Percentiles rank a stretch among this genome's conserved stretches.
These are phyloP conservation scores for Scomber japonicus DNA, from an alignment of 2,113 vertebrate species.

Conservation along the genomic window DNA sequence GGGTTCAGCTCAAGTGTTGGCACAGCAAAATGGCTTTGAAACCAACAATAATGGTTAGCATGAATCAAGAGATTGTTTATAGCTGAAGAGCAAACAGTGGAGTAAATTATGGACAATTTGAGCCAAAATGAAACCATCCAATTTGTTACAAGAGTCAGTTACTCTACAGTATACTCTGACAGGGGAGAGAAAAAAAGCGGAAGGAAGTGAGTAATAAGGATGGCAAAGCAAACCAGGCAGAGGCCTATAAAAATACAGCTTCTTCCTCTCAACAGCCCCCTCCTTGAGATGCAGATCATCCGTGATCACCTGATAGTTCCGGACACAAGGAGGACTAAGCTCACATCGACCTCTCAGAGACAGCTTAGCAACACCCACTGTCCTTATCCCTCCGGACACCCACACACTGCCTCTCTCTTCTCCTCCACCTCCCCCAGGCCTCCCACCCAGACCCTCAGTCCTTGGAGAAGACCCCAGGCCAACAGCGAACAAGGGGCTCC, in stretches of 20 bases:
- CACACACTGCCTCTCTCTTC: constrained; percentile 64
- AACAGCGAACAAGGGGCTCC: constrained; percentile 76
- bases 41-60: neutral
- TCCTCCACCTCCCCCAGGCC: constrained; percentile 70
- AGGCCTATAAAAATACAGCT: constrained; percentile 60
- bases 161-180: neutral
- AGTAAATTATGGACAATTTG: neutral
- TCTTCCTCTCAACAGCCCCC: constrained; percentile 62
- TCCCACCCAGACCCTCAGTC: constrained; percentile 75
- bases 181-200: constrained; percentile 13
- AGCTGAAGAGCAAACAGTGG: neutral
- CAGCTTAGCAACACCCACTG: constrained; percentile 80
- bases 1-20: too few relatives aligned
- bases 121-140: neutral
- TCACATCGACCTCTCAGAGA: constrained; percentile 75
- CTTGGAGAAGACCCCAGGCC: constrained; percentile 82
- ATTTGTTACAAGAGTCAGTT: constrained; percentile 18
- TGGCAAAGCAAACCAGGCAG: constrained; percentile 45
- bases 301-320: constrained; percentile 84
- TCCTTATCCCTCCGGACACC: constrained; percentile 78
- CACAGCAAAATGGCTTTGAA: neutral
- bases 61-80: neutral
- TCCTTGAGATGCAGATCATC: constrained; percentile 80
- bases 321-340: constrained; percentile 72
- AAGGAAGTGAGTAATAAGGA: constrained; percentile 43